Conservation (phyloP, 2,113 vertebrate genomes). For the Elgaria multicarinata region DNA sequence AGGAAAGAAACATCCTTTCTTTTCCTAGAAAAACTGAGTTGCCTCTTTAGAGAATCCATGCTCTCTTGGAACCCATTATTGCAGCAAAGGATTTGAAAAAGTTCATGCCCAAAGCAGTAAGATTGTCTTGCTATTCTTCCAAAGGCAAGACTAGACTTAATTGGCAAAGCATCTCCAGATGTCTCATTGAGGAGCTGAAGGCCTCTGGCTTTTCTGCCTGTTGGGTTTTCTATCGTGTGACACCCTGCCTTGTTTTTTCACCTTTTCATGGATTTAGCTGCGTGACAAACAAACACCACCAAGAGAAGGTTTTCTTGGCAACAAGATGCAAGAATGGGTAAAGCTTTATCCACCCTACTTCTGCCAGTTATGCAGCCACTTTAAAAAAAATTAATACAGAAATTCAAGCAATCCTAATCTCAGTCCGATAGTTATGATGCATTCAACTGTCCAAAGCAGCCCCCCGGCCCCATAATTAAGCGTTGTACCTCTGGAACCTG, state of each 20-base stretch:
- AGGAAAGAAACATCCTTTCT: background rate
- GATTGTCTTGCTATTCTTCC: constrained; percentile 64
- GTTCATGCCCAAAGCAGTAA: constrained; percentile 61
- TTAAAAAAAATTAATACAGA: background rate
- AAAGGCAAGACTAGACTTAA: constrained; percentile 69
- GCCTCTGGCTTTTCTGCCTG: constrained; percentile 22
- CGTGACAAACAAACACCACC: background rate
- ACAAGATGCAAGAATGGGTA: background rate
- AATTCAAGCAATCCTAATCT: background rate
- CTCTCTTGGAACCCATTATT: background rate
- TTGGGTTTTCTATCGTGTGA: no score
- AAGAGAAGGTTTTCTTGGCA: no score
- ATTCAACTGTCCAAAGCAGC: background rate
- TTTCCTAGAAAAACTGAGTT: background rate
- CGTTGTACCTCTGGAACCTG: no score
- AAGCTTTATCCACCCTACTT: background rate
- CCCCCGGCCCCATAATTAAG: background rate
- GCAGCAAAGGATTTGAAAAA: constrained; percentile 52
- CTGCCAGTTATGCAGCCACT: background rate
- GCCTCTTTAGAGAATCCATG: constrained; percentile 24
- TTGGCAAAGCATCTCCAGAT: constrained; percentile 52
- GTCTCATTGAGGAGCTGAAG: background rate
- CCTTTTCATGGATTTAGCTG: background rate
- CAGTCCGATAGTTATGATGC: no score
- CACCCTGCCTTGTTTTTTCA: constrained; percentile 52